Percentiles rank a stretch among this genome's conserved stretches.
Evolutionary conservation across 2,797 vertebrate genomes (phyloP).

Genomic region (Syndactyla subalaris): DNA sequence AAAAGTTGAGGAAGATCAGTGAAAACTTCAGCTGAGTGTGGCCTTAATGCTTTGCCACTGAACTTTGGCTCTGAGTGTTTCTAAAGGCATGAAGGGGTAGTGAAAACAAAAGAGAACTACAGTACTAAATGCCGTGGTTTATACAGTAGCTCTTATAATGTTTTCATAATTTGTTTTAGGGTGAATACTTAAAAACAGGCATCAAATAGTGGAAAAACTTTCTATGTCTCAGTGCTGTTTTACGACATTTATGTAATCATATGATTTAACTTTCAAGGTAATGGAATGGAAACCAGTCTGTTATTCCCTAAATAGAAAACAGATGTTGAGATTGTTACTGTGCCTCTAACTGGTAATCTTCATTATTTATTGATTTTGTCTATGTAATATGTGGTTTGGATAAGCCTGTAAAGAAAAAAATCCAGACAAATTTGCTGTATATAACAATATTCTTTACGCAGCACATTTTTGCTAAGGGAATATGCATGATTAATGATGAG

Average conservation of each 20-base stretch:
- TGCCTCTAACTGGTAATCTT: conserved; percentile 31
- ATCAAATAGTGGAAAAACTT: not conserved
- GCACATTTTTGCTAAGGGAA: conserved; percentile 57
- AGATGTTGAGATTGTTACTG: conserved; percentile 16
- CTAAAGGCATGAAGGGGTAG: not conserved
- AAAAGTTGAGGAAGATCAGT: not conserved
- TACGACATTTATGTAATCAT: not conserved
- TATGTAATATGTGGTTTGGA: conserved; percentile 33
- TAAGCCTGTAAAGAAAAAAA: conserved; percentile 53
- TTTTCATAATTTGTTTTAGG: not conserved
- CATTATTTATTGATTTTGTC: conserved; percentile 63
- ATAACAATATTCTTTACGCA: conserved; percentile 39
- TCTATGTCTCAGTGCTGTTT: conserved; percentile 12
- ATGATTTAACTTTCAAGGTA: conserved; percentile 25
- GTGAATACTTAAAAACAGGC: not conserved
- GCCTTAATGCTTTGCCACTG: not conserved
- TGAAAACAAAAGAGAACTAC: not conserved
- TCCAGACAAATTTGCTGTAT: conserved; percentile 39
- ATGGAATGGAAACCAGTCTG: conserved; percentile 3
- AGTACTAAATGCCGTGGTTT: not conserved
- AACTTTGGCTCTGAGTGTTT: not conserved
- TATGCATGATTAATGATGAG: conserved; percentile 56
- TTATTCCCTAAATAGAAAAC: conserved; percentile 35
- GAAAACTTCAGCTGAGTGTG: not conserved
- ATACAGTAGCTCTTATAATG: not conserved